Evolutionary conservation across 2,888 invertebrate species (phyloP).

Genomic region (Thera britannica): DNA sequence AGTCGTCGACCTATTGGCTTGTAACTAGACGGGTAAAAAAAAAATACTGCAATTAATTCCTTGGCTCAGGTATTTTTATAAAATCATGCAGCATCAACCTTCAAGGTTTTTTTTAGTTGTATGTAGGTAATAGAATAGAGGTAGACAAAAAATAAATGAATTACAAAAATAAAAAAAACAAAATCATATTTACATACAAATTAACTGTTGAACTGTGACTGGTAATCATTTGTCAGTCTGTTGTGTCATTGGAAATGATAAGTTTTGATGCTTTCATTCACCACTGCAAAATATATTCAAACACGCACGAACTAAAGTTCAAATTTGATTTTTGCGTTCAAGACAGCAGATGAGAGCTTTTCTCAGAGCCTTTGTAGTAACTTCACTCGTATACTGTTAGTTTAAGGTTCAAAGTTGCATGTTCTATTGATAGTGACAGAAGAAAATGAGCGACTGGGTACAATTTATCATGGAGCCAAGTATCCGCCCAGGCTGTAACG

Average conservation of each 20-base stretch:
- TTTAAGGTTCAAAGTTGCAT: conserved; percentile 51
- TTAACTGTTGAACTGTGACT: conserved; percentile 77
- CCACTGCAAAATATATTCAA: conserved; percentile 54
- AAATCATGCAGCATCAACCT: not conserved
- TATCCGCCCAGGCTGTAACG: conserved; percentile 82
- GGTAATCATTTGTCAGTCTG: conserved; percentile 78
- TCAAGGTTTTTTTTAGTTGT: not conserved
- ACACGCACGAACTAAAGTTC: conserved; percentile 52
- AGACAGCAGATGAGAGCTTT: conserved; percentile 20
- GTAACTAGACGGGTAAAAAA: no score
- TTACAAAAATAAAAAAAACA: conserved; percentile 53
- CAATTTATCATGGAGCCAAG: conserved; percentile 81
- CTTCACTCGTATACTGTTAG: conserved; percentile 44
- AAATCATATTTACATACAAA: conserved; percentile 76
- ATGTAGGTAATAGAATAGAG: conserved; percentile 20
- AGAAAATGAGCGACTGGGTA: conserved; percentile 72
- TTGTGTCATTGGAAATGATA: conserved; percentile 74
- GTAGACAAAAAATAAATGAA: conserved; percentile 45
- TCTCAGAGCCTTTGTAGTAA: conserved; percentile 32
- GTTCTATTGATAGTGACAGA: conserved; percentile 41
- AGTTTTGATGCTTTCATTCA: conserved; percentile 44
- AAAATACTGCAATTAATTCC: no score
- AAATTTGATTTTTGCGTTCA: conserved; percentile 48
- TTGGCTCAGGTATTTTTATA: no score
- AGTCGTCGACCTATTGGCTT: not conserved